Evolutionary conservation across 23 tunicate species (phyloP).

Genomic region (Halocynthia aurantium): DNA sequence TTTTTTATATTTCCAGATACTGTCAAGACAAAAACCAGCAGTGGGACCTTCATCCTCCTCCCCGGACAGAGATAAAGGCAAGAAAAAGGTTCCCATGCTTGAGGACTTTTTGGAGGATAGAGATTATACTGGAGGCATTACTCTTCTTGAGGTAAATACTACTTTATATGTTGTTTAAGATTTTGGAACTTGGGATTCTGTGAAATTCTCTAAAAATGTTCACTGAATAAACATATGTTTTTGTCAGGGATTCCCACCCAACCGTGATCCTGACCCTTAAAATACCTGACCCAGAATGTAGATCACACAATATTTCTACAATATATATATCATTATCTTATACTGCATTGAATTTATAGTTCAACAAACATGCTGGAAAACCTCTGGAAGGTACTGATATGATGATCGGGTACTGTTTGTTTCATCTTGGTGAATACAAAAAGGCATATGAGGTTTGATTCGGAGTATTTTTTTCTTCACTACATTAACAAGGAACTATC

Average conservation of each 20-base stretch:
- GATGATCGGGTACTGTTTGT: conserved; percentile 87
- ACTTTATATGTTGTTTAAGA: background rate
- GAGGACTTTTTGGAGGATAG: conserved; percentile 64
- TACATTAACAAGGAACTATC: background rate
- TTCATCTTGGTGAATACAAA: conserved; percentile 91
- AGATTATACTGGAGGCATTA: conserved; percentile 85
- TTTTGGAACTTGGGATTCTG: no score
- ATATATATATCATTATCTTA: no score
- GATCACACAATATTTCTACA: no score
- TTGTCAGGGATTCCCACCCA: no score
- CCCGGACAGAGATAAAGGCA: conserved; percentile 52
- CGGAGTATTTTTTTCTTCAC: background rate
- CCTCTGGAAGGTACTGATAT: conserved; percentile 38
- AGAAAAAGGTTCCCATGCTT: conserved; percentile 54
- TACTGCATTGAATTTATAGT: conserved; percentile 20
- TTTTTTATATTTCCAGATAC: conserved; percentile 20
- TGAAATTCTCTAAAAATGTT: no score
- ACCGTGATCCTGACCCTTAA: no score
- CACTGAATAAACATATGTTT: no score
- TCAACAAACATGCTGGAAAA: conserved; percentile 77
- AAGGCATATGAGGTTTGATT: conserved; percentile 51
- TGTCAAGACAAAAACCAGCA: conserved; percentile 86
- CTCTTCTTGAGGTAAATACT: conserved; percentile 66
- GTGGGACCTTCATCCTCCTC: conserved; percentile 30
- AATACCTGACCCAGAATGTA: no score